A percentile compares a stretch with the other conserved stretches of the same genome.
Evolutionary conservation across 2,888 invertebrate genomes (phyloP).

Genomic region (Dicyrtoma fusca): DNA sequence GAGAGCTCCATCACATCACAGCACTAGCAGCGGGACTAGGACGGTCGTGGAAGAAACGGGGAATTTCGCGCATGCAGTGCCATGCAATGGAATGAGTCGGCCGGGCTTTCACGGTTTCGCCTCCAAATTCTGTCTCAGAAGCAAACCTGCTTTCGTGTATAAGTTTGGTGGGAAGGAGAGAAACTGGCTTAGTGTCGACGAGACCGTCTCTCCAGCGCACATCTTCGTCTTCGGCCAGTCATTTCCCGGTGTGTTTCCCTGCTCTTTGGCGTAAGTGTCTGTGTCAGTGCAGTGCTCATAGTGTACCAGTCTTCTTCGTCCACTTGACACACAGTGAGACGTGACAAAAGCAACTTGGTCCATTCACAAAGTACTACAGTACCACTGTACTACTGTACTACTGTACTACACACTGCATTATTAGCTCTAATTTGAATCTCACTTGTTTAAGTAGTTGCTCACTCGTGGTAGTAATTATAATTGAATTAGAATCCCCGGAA

Average conservation of each 20-base stretch:
- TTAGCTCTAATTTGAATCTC: too few relatives aligned
- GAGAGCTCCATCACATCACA: background rate
- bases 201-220: conserved; percentile 16
- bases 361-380: too few relatives aligned
- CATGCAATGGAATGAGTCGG: conserved; percentile 29
- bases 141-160: conserved; percentile 7
- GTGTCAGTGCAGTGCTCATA: too few relatives aligned
- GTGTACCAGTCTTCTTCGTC: too few relatives aligned
- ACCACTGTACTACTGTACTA: too few relatives aligned
- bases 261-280: background rate
- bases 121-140: background rate
- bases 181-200: conserved; percentile 14
- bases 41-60: conserved; percentile 12
- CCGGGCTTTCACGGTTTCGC: conserved; percentile 10
- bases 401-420: too few relatives aligned
- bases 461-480: too few relatives aligned
- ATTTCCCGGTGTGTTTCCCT: background rate
- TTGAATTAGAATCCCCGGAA: too few relatives aligned
- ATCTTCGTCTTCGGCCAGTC: background rate
- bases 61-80: conserved; percentile 26
- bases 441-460: too few relatives aligned
- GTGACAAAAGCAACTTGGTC: too few relatives aligned
- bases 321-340: background rate
- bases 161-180: conserved; percentile 12
- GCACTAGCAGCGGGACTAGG: too few relatives aligned